A percentile compares a stretch with the other conserved stretches of the same genome.
These are phyloP conservation scores for Sigmodon hispidus DNA, from an alignment of 2,113 vertebrate genomes.

Conservation along the genomic window DNA sequence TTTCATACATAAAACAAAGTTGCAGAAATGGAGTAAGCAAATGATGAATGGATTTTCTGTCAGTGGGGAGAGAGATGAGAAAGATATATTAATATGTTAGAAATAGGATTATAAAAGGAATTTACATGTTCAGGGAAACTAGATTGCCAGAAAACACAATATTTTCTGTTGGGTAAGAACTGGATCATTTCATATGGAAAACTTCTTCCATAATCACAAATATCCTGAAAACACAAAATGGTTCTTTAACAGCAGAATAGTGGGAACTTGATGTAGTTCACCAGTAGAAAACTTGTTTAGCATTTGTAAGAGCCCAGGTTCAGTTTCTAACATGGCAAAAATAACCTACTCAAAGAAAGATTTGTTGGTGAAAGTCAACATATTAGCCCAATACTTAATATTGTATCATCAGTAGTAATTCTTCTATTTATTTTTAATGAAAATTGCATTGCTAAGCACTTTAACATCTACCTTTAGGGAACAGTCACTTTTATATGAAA, in stretches of 20 bases:
- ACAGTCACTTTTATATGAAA: neutral
- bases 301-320: neutral
- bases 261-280: neutral
- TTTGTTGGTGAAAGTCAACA: conserved; percentile 40
- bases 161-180: neutral
- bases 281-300: neutral
- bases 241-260: neutral
- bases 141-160: neutral
- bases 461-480: neutral
- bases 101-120: neutral
- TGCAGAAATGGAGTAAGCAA: neutral
- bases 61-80: neutral
- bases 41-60: neutral
- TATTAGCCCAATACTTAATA: neutral
- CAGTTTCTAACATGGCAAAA: neutral
- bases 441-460: neutral
- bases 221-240: neutral
- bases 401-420: neutral
- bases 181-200: neutral
- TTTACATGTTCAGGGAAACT: neutral
- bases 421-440: conserved; percentile 32
- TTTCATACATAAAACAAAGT: neutral
- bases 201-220: neutral
- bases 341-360: neutral
- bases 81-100: neutral